phyloP scores from a whole-genome alignment of 2,888 invertebrate species.

The Argyresthia goedartella region DNA sequence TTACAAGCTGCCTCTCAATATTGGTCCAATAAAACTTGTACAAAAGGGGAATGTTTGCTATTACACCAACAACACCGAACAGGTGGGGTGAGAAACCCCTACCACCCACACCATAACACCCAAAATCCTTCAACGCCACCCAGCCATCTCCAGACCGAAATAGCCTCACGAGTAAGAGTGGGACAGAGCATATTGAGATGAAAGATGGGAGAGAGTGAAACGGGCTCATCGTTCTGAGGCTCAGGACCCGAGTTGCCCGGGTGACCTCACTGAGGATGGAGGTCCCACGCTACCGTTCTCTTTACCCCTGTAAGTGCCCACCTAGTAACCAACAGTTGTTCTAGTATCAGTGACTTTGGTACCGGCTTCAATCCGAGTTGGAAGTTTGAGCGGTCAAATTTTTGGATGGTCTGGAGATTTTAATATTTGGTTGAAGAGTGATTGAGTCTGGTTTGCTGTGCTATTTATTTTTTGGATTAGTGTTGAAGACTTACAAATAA shows the following conservation, averaged over 20 bases:
- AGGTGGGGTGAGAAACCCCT: conserved; percentile 29
- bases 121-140: no score
- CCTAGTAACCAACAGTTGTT: neutral
- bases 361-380: neutral
- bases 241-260: conserved; percentile 53
- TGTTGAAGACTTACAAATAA: neutral
- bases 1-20: conserved; percentile 7
- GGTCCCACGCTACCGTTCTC: conserved; percentile 64
- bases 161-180: no score
- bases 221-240: conserved; percentile 15
- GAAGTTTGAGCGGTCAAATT: neutral
- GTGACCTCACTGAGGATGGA: conserved; percentile 62
- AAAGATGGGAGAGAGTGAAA: conserved; percentile 10
- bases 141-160: no score
- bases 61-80: conserved; percentile 38
- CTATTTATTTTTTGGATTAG: conserved; percentile 1
- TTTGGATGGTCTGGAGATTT: neutral
- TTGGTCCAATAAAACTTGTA: conserved; percentile 9
- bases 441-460: neutral
- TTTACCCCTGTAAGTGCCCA: conserved; percentile 59
- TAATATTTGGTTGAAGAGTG: neutral
- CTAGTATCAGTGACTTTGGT: neutral
- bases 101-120: no score
- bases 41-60: conserved; percentile 31
- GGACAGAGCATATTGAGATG: conserved; percentile 12